A percentile compares a stretch with the other conserved stretches of the same genome.
phyloP scores from a whole-genome alignment of 2,888 invertebrate species.

The Lissocephala sabroskyi region DNA sequence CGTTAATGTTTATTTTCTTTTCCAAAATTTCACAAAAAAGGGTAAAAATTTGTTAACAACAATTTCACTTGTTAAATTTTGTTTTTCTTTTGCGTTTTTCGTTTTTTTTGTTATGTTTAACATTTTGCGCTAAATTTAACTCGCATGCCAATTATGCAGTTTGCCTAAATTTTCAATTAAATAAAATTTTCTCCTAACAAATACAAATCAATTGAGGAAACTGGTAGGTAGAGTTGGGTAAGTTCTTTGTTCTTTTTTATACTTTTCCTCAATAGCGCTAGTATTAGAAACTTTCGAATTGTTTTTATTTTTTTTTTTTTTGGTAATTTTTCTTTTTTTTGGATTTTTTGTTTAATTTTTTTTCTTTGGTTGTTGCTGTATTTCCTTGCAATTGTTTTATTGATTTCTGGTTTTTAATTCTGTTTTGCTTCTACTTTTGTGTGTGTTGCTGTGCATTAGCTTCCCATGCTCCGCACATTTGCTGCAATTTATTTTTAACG shows the following conservation, averaged over 20 bases:
- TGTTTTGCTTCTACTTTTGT: slow-evolving; percentile 47
- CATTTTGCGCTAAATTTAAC: neutral
- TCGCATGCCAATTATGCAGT: too few relatives aligned
- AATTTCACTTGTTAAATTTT: slow-evolving; percentile 1
- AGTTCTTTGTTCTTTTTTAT: slow-evolving; percentile 4
- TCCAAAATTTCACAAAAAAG: slow-evolving; percentile 44
- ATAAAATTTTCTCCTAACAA: neutral
- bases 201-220: neutral
- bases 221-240: neutral
- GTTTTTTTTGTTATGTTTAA: neutral
- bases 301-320: slow-evolving; percentile 22
- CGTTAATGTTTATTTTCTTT: slow-evolving; percentile 58
- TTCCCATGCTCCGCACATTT: too few relatives aligned
- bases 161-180: too few relatives aligned
- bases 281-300: slow-evolving; percentile 31
- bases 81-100: neutral
- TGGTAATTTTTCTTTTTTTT: slow-evolving; percentile 8
- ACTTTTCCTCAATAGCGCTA: neutral
- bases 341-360: slow-evolving; percentile 24
- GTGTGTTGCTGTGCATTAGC: slow-evolving; percentile 34
- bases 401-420: slow-evolving; percentile 24
- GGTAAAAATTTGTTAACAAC: slow-evolving; percentile 1
- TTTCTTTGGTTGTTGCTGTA: slow-evolving; percentile 69
- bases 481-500: too few relatives aligned
- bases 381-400: slow-evolving; percentile 42